Conservation (phyloP, 2,797 vertebrate species). For the Cirrhinus molitorella region DNA sequence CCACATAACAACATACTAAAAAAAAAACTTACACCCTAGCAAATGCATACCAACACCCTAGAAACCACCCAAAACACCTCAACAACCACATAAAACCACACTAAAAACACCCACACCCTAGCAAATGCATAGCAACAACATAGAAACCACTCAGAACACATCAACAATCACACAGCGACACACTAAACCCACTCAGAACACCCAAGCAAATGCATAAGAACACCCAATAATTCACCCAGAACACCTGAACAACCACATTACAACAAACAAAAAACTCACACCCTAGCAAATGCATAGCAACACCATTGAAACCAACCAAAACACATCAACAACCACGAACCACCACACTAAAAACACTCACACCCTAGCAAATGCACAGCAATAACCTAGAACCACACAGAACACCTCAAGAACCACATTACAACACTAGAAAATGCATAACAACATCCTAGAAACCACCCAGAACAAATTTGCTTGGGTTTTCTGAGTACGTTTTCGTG, state of each 20-base stretch:
- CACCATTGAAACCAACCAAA: neutral
- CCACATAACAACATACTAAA: neutral
- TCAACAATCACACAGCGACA: neutral
- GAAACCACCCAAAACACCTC: neutral
- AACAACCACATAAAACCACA: too few species aligned
- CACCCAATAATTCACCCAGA: neutral
- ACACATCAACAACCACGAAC: too few species aligned
- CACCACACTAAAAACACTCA: too few species aligned
- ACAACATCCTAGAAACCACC: neutral
- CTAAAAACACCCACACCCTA: neutral
- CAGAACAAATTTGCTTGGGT: neutral
- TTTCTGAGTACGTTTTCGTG: neutral
- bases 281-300: neutral
- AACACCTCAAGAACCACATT: neutral
- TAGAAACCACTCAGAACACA: neutral
- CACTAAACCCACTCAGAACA: neutral
- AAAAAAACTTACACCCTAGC: neutral
- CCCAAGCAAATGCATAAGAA: neutral
- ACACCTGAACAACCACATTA: neutral
- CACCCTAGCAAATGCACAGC: neutral
- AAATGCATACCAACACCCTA: neutral
- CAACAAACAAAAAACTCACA: neutral
- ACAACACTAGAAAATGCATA: neutral
- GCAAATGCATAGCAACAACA: neutral
- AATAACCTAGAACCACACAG: neutral